A percentile compares a stretch with the other conserved stretches of the same genome.
Evolutionary conservation across 2,113 vertebrate genomes (phyloP).

Genomic region (Carassius auratus): DNA sequence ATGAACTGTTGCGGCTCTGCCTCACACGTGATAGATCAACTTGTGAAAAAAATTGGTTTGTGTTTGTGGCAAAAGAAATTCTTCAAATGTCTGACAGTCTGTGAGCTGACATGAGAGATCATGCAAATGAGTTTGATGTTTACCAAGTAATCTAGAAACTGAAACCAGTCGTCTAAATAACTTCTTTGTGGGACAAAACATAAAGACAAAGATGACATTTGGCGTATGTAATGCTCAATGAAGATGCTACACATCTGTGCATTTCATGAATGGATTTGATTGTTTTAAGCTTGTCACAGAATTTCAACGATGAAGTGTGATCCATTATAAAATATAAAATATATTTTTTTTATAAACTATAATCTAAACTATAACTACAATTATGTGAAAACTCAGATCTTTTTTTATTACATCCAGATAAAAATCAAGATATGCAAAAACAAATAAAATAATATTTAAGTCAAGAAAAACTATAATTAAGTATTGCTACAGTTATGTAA

Average conservation of each 20-base stretch:
- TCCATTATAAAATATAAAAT: no score
- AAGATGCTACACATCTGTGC: neutral
- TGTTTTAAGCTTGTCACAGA: no score
- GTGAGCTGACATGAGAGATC: slow-evolving; percentile 16
- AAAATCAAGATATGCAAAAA: no score
- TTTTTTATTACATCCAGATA: no score
- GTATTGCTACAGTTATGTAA: no score
- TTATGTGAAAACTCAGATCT: no score
- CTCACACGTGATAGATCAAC: slow-evolving; percentile 55
- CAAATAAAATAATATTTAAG: no score
- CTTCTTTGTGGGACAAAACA: neutral
- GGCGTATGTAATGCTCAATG: neutral
- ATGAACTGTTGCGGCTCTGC: slow-evolving; percentile 59
- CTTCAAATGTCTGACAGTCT: slow-evolving; percentile 52
- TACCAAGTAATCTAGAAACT: neutral
- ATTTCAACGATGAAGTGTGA: no score
- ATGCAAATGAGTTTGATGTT: slow-evolving; percentile 5
- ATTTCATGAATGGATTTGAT: neutral
- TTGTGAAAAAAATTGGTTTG: slow-evolving; percentile 49
- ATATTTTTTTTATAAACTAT: no score
- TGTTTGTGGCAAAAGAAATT: slow-evolving; percentile 59
- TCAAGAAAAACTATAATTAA: neutral
- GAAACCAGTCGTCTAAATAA: neutral
- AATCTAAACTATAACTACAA: neutral
- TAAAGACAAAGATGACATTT: neutral